Evolutionary conservation across 2,888 invertebrate genomes (phyloP), one percentile per base, ranked within the genome.

Genomic region (Fragum fragum): DNA sequence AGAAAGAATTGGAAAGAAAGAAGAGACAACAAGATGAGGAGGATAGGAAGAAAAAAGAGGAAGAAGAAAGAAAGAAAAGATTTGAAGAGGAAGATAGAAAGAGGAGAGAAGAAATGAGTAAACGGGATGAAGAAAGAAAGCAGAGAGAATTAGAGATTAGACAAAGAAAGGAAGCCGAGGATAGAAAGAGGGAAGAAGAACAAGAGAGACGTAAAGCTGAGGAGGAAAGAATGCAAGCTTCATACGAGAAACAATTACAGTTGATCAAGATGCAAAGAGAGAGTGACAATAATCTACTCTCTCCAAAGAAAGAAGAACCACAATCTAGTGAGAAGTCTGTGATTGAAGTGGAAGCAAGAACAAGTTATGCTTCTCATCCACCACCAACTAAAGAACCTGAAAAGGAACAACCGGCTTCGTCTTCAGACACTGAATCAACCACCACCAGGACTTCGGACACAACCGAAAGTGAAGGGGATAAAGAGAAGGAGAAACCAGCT

Each of bases 201-300:
- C 32, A 68, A 36, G n/a, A 66, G 53, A 57, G 73, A 70, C 57
- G 78, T 36, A 23, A 21, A 57, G 59, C 39, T 52, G 73, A 42
- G 18, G 80, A 81, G 21, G 81, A 81, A 18, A 55, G 81, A 61
- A 81, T 81, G n/a, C 59, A 66, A 39, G 69, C 42, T 26, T 73
- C 76, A 23, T 76, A 77, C 42, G 79, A 76, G 61, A 77, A 61
- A 26, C 78, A 76, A 26, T 73, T 79, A 28, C 59, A 39, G 6
- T 47, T 73, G 14, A 78, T 81, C n/a, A 73, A 83, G 76, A 73
- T 28, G 47, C 72, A 76, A n/a, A 63, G 80, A 47, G 75, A 81
- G 36, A 85, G 81, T 63, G 76, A 66, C 26, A 39, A 77, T 47
- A 7, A 57, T 47, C 32, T 69, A 5, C 52, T 28, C 21, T n/a